Base-by-base conservation (phyloP, 1,140 invertebrate genomes). In the Uloborus diversus region DNA sequence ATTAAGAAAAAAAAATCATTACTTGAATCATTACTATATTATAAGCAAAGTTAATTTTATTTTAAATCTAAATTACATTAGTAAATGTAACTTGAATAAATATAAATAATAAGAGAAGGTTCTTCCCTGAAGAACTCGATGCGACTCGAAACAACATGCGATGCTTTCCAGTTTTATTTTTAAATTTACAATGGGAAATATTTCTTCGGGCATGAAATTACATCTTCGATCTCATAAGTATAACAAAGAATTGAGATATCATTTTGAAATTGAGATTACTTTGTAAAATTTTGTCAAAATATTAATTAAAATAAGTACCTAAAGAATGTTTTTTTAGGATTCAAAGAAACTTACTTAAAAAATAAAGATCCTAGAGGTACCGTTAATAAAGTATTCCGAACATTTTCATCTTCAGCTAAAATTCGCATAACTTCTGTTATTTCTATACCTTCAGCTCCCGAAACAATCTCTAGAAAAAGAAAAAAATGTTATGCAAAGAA, bases 321-420 rank as follows among this genome's bases (percentile, higher is more conserved):
- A 9, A 42, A 7, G 7, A 42, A 42, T 42, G 37, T 9, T 9
- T 42, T 9, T 42, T 42, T 42, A 42, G 17, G 17, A 42, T n/a
- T 9, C n/a, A 62, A 11, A 35, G 1, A 64, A 35, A 35, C 73
- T 78, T 57, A 78, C 73, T 78, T 78, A 78, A 65, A 78, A 66
- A 56, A 78, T 56, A 78, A 27, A 20, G 30, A 32, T 78, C 73
- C 73, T 78, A 57, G 17, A 56, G 61, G 73, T 66, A 75, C 62
- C 49, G 35, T 28, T 30, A 64, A 13, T 42, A 75, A 64, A 51
- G 57, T 27, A 33, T 64, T 49, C 5, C 33, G 47, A 28, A 66
- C 37, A 33, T 65, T 78, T 53, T 57, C 73, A 66, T 78, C 73
- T 51, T 78, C 62, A 14, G 30, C 20, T 66, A 78, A 65, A 35